Evolutionary conservation across 1,140 invertebrate species (phyloP), one percentile per base, ranked within the genome.

Genomic region (Melipona quadrifasciata): DNA sequence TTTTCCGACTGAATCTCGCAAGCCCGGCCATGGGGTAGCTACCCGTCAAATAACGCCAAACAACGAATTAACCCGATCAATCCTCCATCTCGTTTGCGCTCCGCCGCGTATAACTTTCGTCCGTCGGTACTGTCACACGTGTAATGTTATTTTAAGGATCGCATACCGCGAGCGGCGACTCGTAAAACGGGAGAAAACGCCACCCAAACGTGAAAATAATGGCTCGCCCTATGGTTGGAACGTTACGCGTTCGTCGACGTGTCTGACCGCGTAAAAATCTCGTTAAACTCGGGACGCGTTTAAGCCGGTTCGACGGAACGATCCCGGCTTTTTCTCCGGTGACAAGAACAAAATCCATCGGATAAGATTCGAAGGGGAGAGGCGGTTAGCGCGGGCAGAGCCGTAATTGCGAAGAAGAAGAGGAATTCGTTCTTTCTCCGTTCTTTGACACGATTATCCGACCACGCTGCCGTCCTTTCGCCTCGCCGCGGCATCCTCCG

Each of bases 1-100:
- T n/a, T 72, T 27, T 24, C 21, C 58, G 2, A 24, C 8, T 47
- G 39, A 47, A 47, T 47, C 39, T 47, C 39, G 39, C 8, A 47
- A 47, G 6, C 8, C 39, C 39, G 8, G 24, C 19, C 64, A 19
- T 21, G 16, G 39, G 39, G 27, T 3, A 47, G 0, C 19, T 4
- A 71, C 31, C 39, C 19, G 67, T 58, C 55, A 61, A 71, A 68
- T 79, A 79, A 79, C 51, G 39, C 58, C 24, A 12, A 6, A 27
- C 39, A 55, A 75, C 67, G 61, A 82, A 82, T 82, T 67, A 55
- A 76, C 75, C 53, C 73, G 47, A 77, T 82, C 65, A 68, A 77
- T 77, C 24, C 47, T 24, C 6, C 21, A 24, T 14, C 27, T 65
- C 55, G 55, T 57, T 47, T 8, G 39, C 39, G 39, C 39, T 6